phyloP scores from a whole-genome alignment of 2,797 vertebrate species.

The Neoniphon sammara region DNA sequence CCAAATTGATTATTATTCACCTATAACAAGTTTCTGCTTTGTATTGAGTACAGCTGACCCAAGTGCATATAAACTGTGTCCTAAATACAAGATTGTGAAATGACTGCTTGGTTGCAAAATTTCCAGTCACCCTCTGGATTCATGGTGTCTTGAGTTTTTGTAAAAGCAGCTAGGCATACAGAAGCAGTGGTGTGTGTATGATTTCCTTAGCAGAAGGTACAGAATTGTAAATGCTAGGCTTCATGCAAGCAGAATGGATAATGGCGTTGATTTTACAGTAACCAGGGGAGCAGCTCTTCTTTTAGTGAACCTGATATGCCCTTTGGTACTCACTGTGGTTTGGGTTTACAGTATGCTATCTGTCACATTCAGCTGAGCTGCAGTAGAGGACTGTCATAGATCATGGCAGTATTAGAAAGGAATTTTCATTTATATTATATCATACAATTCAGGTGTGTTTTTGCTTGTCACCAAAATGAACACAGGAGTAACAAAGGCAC shows the following conservation, averaged over 20 bases:
- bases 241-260: neutral
- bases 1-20: too few relatives aligned
- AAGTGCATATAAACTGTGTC: neutral
- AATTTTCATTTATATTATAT: neutral
- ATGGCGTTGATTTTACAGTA: constrained; percentile 10
- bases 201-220: neutral
- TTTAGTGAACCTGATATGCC: constrained; percentile 12
- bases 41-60: neutral
- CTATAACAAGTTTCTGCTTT: neutral
- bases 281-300: constrained; percentile 2
- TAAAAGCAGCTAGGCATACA: neutral
- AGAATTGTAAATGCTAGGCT: neutral
- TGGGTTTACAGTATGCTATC: neutral
- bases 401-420: constrained; percentile 4
- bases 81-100: neutral
- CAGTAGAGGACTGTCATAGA: constrained; percentile 27
- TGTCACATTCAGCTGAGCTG: constrained; percentile 17
- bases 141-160: neutral
- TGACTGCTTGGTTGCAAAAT: too few relatives aligned
- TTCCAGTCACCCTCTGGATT: too few relatives aligned
- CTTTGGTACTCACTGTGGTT: neutral
- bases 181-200: neutral
- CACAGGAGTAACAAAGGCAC: too few relatives aligned
- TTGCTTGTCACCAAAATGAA: neutral
- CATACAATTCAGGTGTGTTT: neutral